phyloP scores from a whole-genome alignment of 2,113 vertebrate species.

The Sapayoa aenigma region DNA sequence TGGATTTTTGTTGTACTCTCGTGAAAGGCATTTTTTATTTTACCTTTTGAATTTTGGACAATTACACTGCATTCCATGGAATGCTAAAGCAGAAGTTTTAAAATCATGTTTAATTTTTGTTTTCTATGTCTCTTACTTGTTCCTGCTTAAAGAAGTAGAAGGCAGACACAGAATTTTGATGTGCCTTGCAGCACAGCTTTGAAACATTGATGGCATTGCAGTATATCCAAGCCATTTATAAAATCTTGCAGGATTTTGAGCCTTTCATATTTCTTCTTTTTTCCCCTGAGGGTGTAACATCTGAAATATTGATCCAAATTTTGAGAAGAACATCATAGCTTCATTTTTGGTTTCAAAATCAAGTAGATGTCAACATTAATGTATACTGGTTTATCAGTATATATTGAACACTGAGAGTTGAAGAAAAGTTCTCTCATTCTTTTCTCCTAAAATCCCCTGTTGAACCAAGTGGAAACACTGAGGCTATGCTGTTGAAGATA shows the following conservation, averaged over 20 bases:
- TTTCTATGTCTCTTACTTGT: background rate
- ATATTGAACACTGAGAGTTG: background rate
- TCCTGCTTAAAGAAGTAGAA: background rate
- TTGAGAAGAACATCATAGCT: background rate
- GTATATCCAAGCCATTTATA: background rate
- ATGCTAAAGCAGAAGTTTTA: background rate
- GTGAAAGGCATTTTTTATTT: background rate
- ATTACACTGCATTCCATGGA: background rate
- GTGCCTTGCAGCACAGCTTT: background rate
- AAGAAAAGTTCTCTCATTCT: background rate
- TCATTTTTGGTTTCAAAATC: background rate
- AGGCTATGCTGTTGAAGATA: background rate
- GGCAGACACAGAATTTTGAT: background rate
- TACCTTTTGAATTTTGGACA: background rate
- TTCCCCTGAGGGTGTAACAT: background rate
- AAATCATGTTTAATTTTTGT: background rate
- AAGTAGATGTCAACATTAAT: background rate
- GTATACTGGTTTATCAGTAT: background rate
- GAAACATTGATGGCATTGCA: background rate
- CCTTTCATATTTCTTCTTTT: background rate
- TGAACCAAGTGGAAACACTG: background rate
- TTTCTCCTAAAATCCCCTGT: background rate
- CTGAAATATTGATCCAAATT: constrained; percentile 15
- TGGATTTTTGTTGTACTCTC: background rate
- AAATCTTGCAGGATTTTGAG: background rate